Conservation (phyloP, 2,797 vertebrate species). For the Microctenopoma lineatum region DNA sequence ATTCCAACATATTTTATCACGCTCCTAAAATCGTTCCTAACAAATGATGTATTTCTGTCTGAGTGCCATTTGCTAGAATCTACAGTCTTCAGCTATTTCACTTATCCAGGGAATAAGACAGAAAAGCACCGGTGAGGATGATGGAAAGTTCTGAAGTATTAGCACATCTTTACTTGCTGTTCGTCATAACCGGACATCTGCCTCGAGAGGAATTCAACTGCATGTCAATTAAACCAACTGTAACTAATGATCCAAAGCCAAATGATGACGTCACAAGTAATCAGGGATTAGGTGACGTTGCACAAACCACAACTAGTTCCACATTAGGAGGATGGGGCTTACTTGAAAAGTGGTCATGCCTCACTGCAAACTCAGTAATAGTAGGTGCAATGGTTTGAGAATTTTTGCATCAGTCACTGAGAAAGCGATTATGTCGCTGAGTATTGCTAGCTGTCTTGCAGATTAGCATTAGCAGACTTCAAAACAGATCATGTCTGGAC, state of each 20-base stretch:
- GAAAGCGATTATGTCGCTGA: slow-evolving; percentile 6
- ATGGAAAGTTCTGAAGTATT: neutral
- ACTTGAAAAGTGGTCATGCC: slow-evolving; percentile 15
- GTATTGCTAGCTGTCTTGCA: slow-evolving; percentile 9
- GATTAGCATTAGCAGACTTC: slow-evolving; percentile 54
- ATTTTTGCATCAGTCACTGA: neutral
- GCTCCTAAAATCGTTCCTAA: too few relatives aligned
- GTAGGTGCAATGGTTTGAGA: neutral
- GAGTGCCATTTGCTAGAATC: too few relatives aligned
- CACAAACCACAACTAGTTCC: slow-evolving; percentile 32
- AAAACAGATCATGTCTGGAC: slow-evolving; percentile 51
- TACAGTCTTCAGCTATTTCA: too few relatives aligned
- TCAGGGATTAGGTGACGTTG: slow-evolving; percentile 56
- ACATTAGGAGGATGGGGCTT: slow-evolving; percentile 33
- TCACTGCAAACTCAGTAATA: neutral
- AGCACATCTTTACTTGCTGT: neutral
- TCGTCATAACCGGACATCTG: slow-evolving; percentile 11
- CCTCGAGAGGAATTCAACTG: slow-evolving; percentile 26
- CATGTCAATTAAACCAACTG: slow-evolving; percentile 28
- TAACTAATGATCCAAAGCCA: slow-evolving; percentile 33
- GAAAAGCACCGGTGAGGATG: too few relatives aligned
- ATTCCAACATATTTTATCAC: too few relatives aligned
- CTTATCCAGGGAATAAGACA: too few relatives aligned
- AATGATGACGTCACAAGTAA: slow-evolving; percentile 64
- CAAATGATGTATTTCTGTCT: too few relatives aligned